A percentile compares a stretch with the other conserved stretches of the same genome.
Evolutionary conservation across 2,797 vertebrate species (phyloP).

Genomic region (Malacoctenus gilli): DNA sequence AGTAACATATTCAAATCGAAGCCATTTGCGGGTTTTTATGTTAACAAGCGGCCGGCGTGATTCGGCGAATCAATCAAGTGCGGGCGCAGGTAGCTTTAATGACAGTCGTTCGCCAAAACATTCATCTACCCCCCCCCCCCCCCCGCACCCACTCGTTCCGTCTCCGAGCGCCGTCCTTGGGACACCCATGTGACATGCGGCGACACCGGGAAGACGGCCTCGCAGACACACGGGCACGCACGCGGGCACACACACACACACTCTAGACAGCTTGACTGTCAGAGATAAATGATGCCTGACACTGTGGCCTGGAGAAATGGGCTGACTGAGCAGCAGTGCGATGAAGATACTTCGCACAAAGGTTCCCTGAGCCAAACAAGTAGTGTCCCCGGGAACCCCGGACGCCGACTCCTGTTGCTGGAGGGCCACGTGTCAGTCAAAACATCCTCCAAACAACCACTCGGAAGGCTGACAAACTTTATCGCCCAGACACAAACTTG

Average conservation of each 20-base stretch:
- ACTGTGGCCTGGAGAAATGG: slow-evolving; percentile 72
- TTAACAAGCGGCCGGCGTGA: slow-evolving; percentile 69
- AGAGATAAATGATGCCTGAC: slow-evolving; percentile 79
- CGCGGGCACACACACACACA: slow-evolving; percentile 35
- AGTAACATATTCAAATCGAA: slow-evolving; percentile 76
- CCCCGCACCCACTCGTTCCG: slow-evolving; percentile 11
- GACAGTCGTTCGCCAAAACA: slow-evolving; percentile 66
- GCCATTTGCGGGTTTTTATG: slow-evolving; percentile 77
- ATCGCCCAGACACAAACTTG: slow-evolving; percentile 70
- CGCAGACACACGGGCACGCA: slow-evolving; percentile 14
- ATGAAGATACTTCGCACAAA: slow-evolving; percentile 81
- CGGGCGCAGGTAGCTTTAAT: slow-evolving; percentile 67
- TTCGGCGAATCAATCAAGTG: slow-evolving; percentile 74
- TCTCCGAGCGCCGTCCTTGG: slow-evolving; percentile 58
- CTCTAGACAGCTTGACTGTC: slow-evolving; percentile 65
- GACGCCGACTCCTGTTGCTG: slow-evolving; percentile 69
- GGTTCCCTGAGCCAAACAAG: slow-evolving; percentile 77
- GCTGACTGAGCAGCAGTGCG: slow-evolving; percentile 69
- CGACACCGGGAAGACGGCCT: slow-evolving; percentile 11
- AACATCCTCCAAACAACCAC: slow-evolving; percentile 73
- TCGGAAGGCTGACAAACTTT: slow-evolving; percentile 70
- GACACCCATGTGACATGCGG: slow-evolving; percentile 46
- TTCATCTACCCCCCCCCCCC: slow-evolving; percentile 65
- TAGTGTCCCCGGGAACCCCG: slow-evolving; percentile 73
- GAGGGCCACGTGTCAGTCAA: slow-evolving; percentile 78